Evolutionary conservation across 1,140 invertebrate genomes (phyloP).

Genomic region (Cephus cinctus): DNA sequence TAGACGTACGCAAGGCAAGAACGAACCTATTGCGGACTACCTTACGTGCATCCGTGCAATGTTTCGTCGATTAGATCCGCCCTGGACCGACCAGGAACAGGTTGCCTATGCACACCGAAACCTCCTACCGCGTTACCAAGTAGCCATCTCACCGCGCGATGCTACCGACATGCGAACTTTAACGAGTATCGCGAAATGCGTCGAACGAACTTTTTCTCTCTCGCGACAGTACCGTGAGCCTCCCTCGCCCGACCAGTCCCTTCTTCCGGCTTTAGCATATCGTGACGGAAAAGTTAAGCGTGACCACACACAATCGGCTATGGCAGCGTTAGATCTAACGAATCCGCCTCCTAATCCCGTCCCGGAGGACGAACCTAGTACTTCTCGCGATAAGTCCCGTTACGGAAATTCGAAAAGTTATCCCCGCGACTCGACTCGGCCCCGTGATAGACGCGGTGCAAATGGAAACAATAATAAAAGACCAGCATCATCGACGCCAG

Average conservation of each 20-base stretch:
- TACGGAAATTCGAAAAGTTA: neutral
- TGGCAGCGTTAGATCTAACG: too few relatives aligned
- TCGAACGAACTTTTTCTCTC: neutral
- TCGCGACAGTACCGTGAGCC: neutral
- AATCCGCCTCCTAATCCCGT: too few relatives aligned
- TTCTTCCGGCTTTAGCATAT: neutral
- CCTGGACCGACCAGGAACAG: neutral
- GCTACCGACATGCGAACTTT: neutral
- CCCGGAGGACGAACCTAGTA: neutral
- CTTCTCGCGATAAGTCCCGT: neutral
- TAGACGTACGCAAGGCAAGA: neutral
- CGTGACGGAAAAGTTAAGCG: neutral
- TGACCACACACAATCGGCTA: too few relatives aligned
- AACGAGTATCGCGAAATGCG: neutral
- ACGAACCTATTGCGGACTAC: neutral
- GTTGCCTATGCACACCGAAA: slow-evolving; percentile 2
- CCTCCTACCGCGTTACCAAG: neutral
- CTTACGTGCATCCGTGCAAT: slow-evolving; percentile 1
- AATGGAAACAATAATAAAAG: too few relatives aligned
- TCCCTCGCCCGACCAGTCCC: neutral
- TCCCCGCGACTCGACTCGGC: too few relatives aligned
- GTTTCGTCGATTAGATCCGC: neutral
- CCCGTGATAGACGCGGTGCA: too few relatives aligned
- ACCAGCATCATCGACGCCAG: too few relatives aligned
- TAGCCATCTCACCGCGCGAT: neutral